Evolutionary conservation across 2,888 invertebrate species (phyloP), one percentile per base, ranked within the genome.

Genomic region (Drosophila mayaguana): DNA sequence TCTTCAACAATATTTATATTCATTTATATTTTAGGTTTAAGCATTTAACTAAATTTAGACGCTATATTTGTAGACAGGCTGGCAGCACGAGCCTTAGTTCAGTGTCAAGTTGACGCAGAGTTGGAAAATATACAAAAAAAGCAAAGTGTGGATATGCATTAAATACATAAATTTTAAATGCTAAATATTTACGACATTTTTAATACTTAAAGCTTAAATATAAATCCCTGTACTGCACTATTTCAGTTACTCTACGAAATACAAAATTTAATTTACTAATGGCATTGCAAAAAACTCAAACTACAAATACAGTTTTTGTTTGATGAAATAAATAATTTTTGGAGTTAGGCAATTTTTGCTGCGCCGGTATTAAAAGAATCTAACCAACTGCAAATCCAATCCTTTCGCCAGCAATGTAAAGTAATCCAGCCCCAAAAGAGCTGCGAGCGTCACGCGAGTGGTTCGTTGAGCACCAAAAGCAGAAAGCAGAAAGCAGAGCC

Each of bases 371-470:
- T 40, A 63, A 59, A 51, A 51, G 48, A 50, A 46, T 25, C 22
- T 55, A 51, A 50, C 25, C 80, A 64, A 43, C 72, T 45, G 43
- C 51, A 70, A 50, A 48, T 72, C 11, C 28, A 56, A 62, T 42
- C 62, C 63, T 25, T 69, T 63, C 45, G 55, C 16, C 45, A 43
- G 55, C 63, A 56, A 67, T 56, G 34, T 45, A 59, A 64, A 45
- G 43, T 51, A 80, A 68, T 53, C 38, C 61, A 53, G 55, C 53
- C 53, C 60, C 62, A 60, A 72, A 80, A 76, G 57, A 59, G 77
- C 72, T 64, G 50, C 50, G 28, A 75, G 76, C 76, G 55, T 20
- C 53, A 51, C 40, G 78, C 81, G 72, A 83, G 88, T 83, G 80
- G 63, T 75, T 70, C 71, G 79, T 62, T 46, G 68, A 63, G 76